Percentiles rank a stretch among this genome's conserved stretches.
Conservation (phyloP, 2,113 vertebrate species). For the Hiodon tergisus region DNA sequence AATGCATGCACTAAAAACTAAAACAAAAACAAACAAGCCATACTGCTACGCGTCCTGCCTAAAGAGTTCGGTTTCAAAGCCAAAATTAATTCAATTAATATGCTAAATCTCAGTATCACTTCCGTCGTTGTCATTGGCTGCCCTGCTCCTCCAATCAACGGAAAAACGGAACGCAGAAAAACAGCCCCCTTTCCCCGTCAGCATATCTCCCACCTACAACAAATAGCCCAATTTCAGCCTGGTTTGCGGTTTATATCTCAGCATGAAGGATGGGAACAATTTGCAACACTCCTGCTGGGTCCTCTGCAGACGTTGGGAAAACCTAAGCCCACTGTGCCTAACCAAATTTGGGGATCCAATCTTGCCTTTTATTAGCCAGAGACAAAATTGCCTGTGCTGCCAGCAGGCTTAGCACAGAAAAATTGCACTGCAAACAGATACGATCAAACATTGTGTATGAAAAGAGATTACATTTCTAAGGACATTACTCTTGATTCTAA, state of each 20-base stretch:
- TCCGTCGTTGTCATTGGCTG: too few species aligned
- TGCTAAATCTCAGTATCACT: too few species aligned
- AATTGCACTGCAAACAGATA: neutral
- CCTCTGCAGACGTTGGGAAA: neutral
- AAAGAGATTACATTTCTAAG: slow-evolving; percentile 18
- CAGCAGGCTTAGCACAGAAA: neutral
- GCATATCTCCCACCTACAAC: too few species aligned
- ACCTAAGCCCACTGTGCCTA: neutral
- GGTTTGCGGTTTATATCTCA: neutral
- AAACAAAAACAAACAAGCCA: too few species aligned
- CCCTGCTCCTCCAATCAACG: too few species aligned
- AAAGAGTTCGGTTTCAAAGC: too few species aligned
- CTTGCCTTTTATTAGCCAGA: slow-evolving; percentile 22
- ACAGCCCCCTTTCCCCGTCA: too few species aligned
- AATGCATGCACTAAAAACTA: too few species aligned
- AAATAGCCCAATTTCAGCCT: neutral
- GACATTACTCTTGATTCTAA: slow-evolving; percentile 21
- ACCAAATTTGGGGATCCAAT: slow-evolving; percentile 23
- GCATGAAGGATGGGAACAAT: slow-evolving; percentile 2
- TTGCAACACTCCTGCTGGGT: neutral
- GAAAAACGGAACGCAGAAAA: too few species aligned
- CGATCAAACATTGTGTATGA: slow-evolving; percentile 9
- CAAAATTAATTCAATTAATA: too few species aligned
- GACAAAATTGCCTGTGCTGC: slow-evolving; percentile 2
- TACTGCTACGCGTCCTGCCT: too few species aligned